A percentile compares a stretch with the other conserved stretches of the same genome.
phyloP scores from a whole-genome alignment of 2,888 invertebrate species.

The Agriotes lineatus region DNA sequence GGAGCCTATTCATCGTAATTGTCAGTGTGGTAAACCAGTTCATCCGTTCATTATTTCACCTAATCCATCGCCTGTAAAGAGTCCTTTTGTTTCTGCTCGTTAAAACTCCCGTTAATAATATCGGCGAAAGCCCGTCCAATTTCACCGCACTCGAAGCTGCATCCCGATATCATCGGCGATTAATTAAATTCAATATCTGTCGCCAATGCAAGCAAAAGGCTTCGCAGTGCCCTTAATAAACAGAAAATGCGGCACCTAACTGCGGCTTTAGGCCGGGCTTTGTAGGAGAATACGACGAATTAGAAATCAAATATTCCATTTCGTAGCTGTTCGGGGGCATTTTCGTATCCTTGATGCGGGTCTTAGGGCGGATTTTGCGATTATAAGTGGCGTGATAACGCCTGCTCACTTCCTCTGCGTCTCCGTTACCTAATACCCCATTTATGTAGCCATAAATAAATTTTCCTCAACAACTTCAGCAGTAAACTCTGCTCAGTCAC shows the following conservation, averaged over 20 bases:
- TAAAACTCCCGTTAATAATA: slow-evolving; percentile 17
- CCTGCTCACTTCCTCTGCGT: slow-evolving; percentile 11
- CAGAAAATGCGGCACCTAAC: too few relatives aligned
- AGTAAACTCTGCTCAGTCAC: too few relatives aligned
- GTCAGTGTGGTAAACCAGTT: slow-evolving; percentile 49
- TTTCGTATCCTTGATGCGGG: slow-evolving; percentile 54
- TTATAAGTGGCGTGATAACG: slow-evolving; percentile 28
- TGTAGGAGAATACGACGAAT: slow-evolving; percentile 47
- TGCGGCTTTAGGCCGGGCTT: too few relatives aligned
- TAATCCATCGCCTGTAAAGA: slow-evolving; percentile 41
- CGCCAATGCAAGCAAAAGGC: too few relatives aligned
- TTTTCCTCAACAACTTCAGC: background rate
- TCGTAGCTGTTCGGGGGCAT: slow-evolving; percentile 52
- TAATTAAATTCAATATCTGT: background rate
- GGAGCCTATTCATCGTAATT: slow-evolving; percentile 47
- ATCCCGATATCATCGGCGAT: too few relatives aligned
- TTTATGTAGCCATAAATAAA: slow-evolving; percentile 4
- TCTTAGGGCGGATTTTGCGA: slow-evolving; percentile 47
- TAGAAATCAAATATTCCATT: slow-evolving; percentile 59
- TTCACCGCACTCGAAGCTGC: slow-evolving; percentile 1
- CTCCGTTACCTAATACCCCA: slow-evolving; percentile 20
- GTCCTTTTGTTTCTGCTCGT: slow-evolving; percentile 35
- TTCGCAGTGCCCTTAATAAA: too few relatives aligned
- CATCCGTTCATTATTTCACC: slow-evolving; percentile 54
- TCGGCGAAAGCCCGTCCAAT: background rate